Evolutionary conservation across 2,113 vertebrate genomes (phyloP).

Genomic region (Colinus virginianus): DNA sequence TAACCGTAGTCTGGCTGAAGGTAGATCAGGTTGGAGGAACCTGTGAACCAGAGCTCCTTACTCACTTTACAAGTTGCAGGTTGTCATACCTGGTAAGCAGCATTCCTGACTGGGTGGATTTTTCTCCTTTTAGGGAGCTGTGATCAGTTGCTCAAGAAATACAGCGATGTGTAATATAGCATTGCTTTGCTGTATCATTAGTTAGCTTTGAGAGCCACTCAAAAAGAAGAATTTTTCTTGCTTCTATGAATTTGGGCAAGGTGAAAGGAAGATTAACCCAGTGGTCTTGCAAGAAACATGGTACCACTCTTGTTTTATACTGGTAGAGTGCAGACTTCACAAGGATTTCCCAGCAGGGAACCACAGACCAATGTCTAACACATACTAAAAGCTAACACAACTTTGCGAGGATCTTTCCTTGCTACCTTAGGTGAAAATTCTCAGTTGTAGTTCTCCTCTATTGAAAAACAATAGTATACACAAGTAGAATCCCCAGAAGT

Average conservation of each 20-base stretch:
- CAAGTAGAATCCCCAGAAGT: neutral
- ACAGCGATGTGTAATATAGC: neutral
- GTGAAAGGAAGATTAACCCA: neutral
- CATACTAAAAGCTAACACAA: neutral
- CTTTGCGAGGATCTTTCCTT: neutral
- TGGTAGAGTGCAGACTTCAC: neutral
- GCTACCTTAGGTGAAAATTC: neutral
- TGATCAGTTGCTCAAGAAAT: neutral
- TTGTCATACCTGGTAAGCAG: conserved; percentile 35
- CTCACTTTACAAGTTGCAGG: neutral
- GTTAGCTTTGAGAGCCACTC: neutral
- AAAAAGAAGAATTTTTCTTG: neutral
- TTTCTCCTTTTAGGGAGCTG: neutral
- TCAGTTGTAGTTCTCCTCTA: neutral
- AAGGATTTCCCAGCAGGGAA: neutral
- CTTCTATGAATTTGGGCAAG: conserved; percentile 1
- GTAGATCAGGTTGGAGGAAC: neutral
- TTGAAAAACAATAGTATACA: neutral
- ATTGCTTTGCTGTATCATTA: neutral
- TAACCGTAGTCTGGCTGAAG: neutral
- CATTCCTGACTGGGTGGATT: conserved; percentile 12
- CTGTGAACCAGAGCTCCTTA: neutral
- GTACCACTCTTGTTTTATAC: neutral
- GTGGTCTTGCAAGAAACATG: neutral
- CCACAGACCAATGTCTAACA: neutral